Evolutionary conservation across 1,140 invertebrate species (phyloP), one percentile per base, ranked within the genome.

Genomic region (Stenopsyche tienmushanensis): DNA sequence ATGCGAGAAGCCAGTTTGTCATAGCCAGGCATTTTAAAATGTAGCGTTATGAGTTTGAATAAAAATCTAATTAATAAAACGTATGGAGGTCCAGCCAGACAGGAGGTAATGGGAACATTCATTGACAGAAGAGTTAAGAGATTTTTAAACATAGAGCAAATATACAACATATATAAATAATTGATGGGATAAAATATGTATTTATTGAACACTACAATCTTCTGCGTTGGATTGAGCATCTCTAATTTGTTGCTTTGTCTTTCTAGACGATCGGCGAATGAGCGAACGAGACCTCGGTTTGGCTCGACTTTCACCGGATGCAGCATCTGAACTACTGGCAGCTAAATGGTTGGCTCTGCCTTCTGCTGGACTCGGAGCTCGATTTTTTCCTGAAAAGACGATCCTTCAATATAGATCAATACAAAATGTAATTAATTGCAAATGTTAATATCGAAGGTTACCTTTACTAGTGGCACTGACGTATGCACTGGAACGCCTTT

Each of bases 201-300:
- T n/a, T 85, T 88, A 90, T 57, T 88, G 89, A 70, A 90, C 83
- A 72, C 83, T 87, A 73, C 88, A 90, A 71, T 90, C 88, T 53
- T 90, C 87, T 1, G 80, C 73, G 41, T 75, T 77, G 39, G 73
- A 76, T 64, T 87, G 84, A 20, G 88, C 83, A 66, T 90, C 88
- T 52, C 88, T 80, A 62, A 90, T 88, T 77, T 90, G 88, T 74
- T 90, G 88, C 71, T 90, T 90, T 64, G 88, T 85, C 77, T 93
- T 93, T 66, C 89, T 82, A 69, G 88, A 90, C 39, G 88, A 86
- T 47, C 91, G 82, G 67, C 91, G 83, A 65, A 93, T 93, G 52
- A 92, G 82, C 65, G 88, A 90, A 55, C 91, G 83, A 72, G 86
- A 88, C 39, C 88, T 77, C 0, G 88, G 88, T 70, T 90, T 90